Evolutionary conservation across 1,140 invertebrate genomes (phyloP).

Genomic region (Whitmania pigra): DNA sequence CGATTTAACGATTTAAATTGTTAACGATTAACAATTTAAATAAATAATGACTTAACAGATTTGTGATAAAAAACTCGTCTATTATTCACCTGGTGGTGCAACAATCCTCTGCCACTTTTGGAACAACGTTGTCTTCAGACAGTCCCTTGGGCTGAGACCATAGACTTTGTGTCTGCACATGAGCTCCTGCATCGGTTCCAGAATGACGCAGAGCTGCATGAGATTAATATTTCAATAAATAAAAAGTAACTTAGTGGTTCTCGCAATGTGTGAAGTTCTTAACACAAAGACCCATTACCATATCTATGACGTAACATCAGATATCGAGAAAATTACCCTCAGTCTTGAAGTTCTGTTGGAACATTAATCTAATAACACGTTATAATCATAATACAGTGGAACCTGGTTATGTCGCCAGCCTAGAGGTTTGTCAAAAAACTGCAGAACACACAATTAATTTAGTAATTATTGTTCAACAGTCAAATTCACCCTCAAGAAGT

Average conservation of each 20-base stretch:
- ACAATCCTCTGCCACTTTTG: constrained; percentile 99
- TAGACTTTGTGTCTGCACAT: constrained; percentile 98
- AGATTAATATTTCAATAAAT: constrained; percentile 32
- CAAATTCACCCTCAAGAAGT: constrained; percentile 75
- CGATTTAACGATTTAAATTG: not conserved
- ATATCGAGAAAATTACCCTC: too few species aligned
- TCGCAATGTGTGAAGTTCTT: too few species aligned
- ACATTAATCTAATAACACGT: too few species aligned
- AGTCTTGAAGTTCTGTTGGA: too few species aligned
- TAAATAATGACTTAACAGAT: not conserved
- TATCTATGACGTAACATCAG: too few species aligned
- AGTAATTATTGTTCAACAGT: constrained; percentile 58
- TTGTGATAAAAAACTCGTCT: not conserved
- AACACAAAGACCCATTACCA: too few species aligned
- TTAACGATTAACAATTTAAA: not conserved
- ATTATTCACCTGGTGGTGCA: constrained; percentile 65
- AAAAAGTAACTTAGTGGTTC: too few species aligned
- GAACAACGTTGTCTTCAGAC: constrained; percentile 91
- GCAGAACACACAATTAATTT: constrained; percentile 56
- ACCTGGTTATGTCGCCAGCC: too few species aligned
- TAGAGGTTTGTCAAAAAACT: too few species aligned
- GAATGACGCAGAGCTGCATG: constrained; percentile 79
- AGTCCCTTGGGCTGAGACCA: constrained; percentile 83
- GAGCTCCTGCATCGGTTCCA: constrained; percentile 97
- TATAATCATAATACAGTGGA: too few species aligned